A percentile compares a stretch with the other conserved stretches of the same genome.
phyloP scores from a whole-genome alignment of 2,797 vertebrate genomes.

The Sebastes nivosus region DNA sequence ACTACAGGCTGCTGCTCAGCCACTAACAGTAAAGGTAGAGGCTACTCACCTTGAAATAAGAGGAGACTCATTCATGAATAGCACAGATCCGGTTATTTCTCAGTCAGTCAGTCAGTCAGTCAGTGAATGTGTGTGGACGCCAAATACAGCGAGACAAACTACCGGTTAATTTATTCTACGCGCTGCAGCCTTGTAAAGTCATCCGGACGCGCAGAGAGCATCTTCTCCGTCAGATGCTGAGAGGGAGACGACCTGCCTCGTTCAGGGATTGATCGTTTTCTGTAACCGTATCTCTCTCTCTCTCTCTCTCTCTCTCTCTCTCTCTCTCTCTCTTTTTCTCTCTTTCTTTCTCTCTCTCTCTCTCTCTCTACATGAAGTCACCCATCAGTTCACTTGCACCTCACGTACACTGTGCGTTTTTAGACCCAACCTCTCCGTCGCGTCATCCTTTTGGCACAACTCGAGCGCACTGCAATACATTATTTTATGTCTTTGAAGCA shows the following conservation, averaged over 20 bases:
- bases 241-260: conserved; percentile 45
- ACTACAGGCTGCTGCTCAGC: conserved; percentile 2
- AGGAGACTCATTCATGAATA: conserved; percentile 58
- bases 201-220: conserved; percentile 46
- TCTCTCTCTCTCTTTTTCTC: conserved; percentile 1
- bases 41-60: conserved; percentile 74
- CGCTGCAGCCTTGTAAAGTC: conserved; percentile 51
- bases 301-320: not conserved
- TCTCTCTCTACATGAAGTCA: conserved; percentile 66
- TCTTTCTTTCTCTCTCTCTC: conserved; percentile 14
- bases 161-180: conserved; percentile 30
- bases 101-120: not conserved
- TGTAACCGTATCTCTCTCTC: conserved; percentile 28
- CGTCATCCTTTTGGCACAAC: conserved; percentile 72
- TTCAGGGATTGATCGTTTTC: conserved; percentile 59
- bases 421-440: conserved; percentile 66
- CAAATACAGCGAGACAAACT: conserved; percentile 7
- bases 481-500: not conserved
- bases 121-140: conserved; percentile 11
- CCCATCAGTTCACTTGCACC: conserved; percentile 79
- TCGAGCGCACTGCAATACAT: conserved; percentile 38
- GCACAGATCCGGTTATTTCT: conserved; percentile 34
- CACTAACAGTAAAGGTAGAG: not conserved
- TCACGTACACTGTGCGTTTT: conserved; percentile 75
- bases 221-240: conserved; percentile 41